These are phyloP conservation scores for Podarcis raffonei DNA, from an alignment of 2,113 vertebrate genomes.

Conservation along the genomic window DNA sequence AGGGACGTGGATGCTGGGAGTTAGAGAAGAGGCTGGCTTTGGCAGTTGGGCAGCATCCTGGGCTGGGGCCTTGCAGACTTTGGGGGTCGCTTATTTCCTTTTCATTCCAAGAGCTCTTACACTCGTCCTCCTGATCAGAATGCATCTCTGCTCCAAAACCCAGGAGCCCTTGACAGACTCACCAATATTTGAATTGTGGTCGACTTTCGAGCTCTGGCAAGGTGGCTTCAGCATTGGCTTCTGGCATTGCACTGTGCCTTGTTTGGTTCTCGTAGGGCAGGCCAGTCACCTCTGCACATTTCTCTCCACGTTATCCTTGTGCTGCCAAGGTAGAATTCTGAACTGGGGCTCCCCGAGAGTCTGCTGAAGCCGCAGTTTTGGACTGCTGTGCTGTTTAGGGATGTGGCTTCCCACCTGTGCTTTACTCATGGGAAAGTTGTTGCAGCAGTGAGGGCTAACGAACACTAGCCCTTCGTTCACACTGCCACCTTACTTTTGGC, in stretches of 20 bases:
- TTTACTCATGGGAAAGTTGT: background rate
- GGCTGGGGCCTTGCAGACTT: background rate
- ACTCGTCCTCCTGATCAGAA: no score
- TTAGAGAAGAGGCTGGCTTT: background rate
- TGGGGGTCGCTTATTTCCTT: background rate
- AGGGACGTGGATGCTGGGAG: background rate
- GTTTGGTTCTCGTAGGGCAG: no score
- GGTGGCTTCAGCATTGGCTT: background rate
- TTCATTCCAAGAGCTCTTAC: no score
- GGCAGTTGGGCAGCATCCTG: background rate
- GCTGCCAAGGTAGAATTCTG: background rate
- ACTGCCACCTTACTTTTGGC: background rate
- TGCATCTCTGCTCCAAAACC: no score
- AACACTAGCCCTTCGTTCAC: fast-evolving
- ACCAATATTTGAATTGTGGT: no score
- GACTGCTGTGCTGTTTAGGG: background rate
- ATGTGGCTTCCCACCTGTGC: background rate
- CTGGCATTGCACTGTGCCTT: background rate
- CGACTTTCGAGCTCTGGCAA: no score
- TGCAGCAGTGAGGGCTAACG: no score
- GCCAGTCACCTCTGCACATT: background rate
- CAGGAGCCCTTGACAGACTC: no score
- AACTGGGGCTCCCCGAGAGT: background rate
- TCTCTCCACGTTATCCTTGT: fast-evolving
- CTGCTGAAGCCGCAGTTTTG: background rate